Conservation (phyloP, 2,797 vertebrate species). For the Pterois miles region DNA sequence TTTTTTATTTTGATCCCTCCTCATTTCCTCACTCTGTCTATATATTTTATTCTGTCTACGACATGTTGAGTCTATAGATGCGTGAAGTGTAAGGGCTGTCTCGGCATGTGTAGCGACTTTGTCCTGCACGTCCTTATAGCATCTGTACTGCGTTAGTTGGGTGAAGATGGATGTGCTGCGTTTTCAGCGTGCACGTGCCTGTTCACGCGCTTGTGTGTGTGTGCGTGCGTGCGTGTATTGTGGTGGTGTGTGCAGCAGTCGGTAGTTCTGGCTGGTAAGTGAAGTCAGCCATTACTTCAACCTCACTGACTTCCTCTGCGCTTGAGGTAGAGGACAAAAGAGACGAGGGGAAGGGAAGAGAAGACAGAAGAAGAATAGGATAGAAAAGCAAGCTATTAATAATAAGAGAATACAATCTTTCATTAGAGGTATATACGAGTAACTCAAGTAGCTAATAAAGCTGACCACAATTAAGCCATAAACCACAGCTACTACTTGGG, state of each 20-base stretch:
- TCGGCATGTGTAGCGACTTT: constrained; percentile 35
- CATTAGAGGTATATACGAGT: not conserved
- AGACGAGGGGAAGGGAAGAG: not conserved
- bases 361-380: not conserved
- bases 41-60: not conserved
- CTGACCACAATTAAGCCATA: not conserved
- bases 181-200: not conserved
- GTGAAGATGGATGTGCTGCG: constrained; percentile 38
- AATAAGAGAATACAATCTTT: not conserved
- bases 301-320: constrained; percentile 39
- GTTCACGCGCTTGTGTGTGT: not conserved
- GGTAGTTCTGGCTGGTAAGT: constrained; percentile 48
- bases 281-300: constrained; percentile 64
- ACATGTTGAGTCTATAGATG: not conserved
- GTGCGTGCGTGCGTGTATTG: not conserved
- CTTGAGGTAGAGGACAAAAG: constrained; percentile 37
- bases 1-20: not conserved
- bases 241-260: constrained; percentile 25
- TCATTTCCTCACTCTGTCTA: not conserved
- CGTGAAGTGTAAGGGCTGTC: not conserved
- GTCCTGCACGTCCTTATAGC: constrained; percentile 33
- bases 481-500: not conserved
- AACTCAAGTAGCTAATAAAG: constrained; percentile 3
- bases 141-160: constrained; percentile 26
- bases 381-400: not conserved